Percentiles rank a stretch among this genome's conserved stretches.
phyloP scores from a whole-genome alignment of 1,140 invertebrate species.

The silkworm (Bombyx mori) region ASM3026992v2 NC_085116.1:760001-760500 shows the following conservation, averaged over 20 bases:
- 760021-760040: conserved; percentile 7
- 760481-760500: conserved; percentile 13
- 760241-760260: too few species aligned
- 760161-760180: conserved; percentile 22
- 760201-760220: conserved; percentile 29
- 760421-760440: conserved; percentile 36
- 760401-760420: conserved; percentile 21
- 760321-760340: too few species aligned
- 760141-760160: conserved; percentile 29
- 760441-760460: conserved; percentile 27
- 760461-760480: conserved; percentile 8
- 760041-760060: conserved; percentile 18
- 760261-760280: too few species aligned
- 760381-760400: not conserved
- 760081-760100: conserved; percentile 59
- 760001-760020: conserved; percentile 26
- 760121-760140: conserved; percentile 47
- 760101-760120: conserved; percentile 54
- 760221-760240: not conserved
- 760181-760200: conserved; percentile 17
- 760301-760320: too few species aligned
- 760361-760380: not conserved
- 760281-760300: too few species aligned
- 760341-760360: not conserved
- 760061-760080: conserved; percentile 49